Evolutionary conservation across 2,797 vertebrate species (phyloP).

Genomic region (Limosa lapponica): DNA sequence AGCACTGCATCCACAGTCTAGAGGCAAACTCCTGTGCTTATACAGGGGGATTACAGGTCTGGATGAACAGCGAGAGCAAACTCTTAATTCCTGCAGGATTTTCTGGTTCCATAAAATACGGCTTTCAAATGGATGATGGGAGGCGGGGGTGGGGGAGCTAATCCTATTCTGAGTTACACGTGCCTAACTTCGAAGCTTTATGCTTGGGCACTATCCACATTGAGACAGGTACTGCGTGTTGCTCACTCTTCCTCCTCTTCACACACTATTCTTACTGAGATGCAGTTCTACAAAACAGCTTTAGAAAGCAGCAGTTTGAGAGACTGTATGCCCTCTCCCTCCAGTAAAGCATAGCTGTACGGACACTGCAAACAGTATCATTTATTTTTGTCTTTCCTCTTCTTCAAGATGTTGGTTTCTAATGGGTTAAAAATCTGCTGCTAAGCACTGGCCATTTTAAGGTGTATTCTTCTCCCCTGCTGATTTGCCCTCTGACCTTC

Average conservation of each 20-base stretch:
- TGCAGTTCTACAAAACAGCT: not conserved
- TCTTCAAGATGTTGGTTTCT: not conserved
- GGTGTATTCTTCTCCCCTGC: constrained; percentile 68
- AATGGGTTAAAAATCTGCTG: constrained; percentile 66
- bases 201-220: not conserved
- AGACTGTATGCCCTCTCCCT: not conserved
- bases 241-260: not conserved
- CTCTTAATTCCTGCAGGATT: not conserved
- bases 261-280: not conserved
- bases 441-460: constrained; percentile 33
- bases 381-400: not conserved
- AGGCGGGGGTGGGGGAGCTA: accelerated
- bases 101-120: not conserved
- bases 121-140: not conserved
- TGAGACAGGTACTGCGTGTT: not conserved
- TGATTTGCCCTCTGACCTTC: constrained; percentile 84
- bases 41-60: not conserved
- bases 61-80: not conserved
- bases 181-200: not conserved
- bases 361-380: accelerated
- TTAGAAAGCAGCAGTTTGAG: not conserved
- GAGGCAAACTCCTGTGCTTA: not conserved
- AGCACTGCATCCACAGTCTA: not conserved
- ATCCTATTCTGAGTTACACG: accelerated
- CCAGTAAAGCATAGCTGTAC: not conserved